phyloP scores from a whole-genome alignment of 1,140 invertebrate genomes.

The Drosophila bocki region DNA sequence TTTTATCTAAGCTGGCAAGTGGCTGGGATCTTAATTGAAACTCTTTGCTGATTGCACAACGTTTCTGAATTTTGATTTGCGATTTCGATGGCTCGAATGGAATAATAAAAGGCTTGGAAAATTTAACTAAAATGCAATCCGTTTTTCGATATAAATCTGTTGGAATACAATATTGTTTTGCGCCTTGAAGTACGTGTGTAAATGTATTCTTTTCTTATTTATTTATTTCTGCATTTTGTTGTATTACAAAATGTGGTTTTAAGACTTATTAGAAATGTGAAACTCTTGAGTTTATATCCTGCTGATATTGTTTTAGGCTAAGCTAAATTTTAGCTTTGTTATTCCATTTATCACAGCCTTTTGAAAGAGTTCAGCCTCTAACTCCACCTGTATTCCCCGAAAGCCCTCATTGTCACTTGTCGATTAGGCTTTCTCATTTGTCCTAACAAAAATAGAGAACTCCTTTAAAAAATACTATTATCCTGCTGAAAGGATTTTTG shows the following conservation, averaged over 20 bases:
- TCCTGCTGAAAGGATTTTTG: not conserved
- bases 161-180: not conserved
- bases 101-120: not conserved
- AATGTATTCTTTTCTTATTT: not conserved
- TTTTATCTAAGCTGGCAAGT: conserved; percentile 34
- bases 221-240: not conserved
- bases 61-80: conserved; percentile 34
- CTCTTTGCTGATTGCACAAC: conserved; percentile 18
- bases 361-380: no score
- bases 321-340: no score
- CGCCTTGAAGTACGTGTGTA: not conserved
- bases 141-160: not conserved
- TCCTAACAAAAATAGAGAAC: no score
- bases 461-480: no score
- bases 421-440: not conserved
- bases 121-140: conserved; percentile 2
- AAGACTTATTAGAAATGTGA: not conserved
- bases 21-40: conserved; percentile 31
- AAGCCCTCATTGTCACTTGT: not conserved
- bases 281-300: not conserved
- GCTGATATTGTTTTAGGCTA: not conserved
- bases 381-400: not conserved
- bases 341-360: no score
- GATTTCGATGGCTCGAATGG: conserved; percentile 3
- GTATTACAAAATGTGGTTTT: not conserved